Conservation (phyloP, 2,888 invertebrate genomes). For the Dynastes hyllus region DNA sequence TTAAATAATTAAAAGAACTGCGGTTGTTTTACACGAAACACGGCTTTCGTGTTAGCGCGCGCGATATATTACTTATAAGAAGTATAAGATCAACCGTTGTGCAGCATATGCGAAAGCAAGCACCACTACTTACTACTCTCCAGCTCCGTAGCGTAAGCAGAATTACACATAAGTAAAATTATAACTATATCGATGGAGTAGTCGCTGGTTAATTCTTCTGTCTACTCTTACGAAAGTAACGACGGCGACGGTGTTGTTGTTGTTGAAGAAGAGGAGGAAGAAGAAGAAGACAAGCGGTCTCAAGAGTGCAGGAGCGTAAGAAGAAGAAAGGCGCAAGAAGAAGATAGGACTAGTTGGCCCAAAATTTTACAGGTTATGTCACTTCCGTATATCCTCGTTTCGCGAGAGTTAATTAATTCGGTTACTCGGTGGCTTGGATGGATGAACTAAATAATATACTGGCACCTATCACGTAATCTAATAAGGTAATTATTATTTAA, state of each 20-base stretch:
- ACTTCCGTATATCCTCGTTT: slow-evolving; percentile 50
- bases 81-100: background rate
- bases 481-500: slow-evolving; percentile 26
- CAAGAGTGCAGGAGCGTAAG: too few species aligned
- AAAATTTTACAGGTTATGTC: slow-evolving; percentile 52
- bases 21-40: background rate
- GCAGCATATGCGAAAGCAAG: background rate
- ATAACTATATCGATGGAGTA: slow-evolving; percentile 40
- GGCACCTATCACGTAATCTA: background rate
- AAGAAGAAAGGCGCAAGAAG: slow-evolving; percentile 27
- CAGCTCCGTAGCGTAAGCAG: slow-evolving; percentile 23
- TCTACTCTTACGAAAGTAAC: slow-evolving; percentile 34
- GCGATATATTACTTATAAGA: background rate
- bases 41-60: background rate
- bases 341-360: slow-evolving; percentile 36
- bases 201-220: slow-evolving; percentile 27
- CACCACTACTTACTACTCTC: slow-evolving; percentile 17
- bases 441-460: background rate
- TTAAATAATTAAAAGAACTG: slow-evolving; percentile 15
- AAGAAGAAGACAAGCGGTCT: slow-evolving; percentile 21
- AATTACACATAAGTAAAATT: slow-evolving; percentile 43
- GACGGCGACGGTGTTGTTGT: background rate
- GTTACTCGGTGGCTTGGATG: slow-evolving; percentile 7
- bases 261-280: too few species aligned
- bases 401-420: slow-evolving; percentile 39